Base-by-base conservation (phyloP, 2,113 vertebrate species). In the Pedetes capensis region DNA sequence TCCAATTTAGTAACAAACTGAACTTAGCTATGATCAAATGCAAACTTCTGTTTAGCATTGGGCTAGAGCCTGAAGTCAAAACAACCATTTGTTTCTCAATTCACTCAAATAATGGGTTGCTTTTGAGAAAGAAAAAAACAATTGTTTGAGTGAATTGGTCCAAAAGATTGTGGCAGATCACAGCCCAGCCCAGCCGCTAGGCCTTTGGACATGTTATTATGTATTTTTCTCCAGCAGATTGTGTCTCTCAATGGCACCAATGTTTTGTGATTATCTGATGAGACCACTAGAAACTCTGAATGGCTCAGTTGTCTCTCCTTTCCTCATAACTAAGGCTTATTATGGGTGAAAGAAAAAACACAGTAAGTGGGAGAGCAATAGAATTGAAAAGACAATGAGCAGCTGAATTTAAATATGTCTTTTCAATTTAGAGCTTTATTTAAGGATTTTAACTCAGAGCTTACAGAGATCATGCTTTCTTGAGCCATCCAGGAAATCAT, bases 261-360 rank as follows among this genome's bases (percentile, higher is more conserved):
- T 75, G 87, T 88, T 90, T 71, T 90, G 84, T 95, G 95, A 95
- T 97, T 96, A 96, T 97, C 97, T 93, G 97, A 95, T 97, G 92
- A 92, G 95, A 93, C 95, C 74, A 66, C 93, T 95, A 64, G 68
- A 87, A 94, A 80, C 37, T 4, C 90, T 97, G 93, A 97, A 97
- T 95, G 92, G 92, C 66, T 64, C 49, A 6, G 92, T 92, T 97
- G 95, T 97, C 72, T 95, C 78, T 81, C 75, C 82, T 87, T 92
- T 74, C 89, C 68, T 95, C 84, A 94, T 85, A 93, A 93, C 94
- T 63, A 85, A 93, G 92, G 92, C 87, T 96, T 93, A 90, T 96
- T 97, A 94, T 95, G 97, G 87, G 85, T 84, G 66, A 90, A 93
- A 92, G 88, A 55, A n/a, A 47, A 78, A 74, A 69, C 55, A 39